A percentile compares a stretch with the other conserved stretches of the same genome.
These are phyloP conservation scores for Himalopsyche kuldschensis DNA, from an alignment of 2,888 invertebrate species.

Conservation along the genomic window DNA sequence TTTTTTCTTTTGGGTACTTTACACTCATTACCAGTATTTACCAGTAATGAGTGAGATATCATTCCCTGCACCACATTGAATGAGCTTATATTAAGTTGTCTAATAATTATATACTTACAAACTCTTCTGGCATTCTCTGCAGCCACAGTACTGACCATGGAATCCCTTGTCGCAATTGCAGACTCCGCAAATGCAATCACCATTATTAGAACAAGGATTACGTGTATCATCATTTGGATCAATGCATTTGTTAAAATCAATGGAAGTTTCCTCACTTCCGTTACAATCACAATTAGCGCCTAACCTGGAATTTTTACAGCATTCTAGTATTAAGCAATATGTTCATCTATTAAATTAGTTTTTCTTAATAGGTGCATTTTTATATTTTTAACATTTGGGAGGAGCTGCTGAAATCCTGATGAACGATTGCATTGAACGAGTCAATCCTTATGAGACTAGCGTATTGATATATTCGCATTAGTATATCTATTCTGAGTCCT, in stretches of 20 bases:
- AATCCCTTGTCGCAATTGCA: slow-evolving; percentile 70
- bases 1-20: too few relatives aligned
- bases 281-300: background rate
- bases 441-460: too few relatives aligned
- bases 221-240: background rate
- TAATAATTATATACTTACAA: slow-evolving; percentile 46
- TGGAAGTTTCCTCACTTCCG: background rate
- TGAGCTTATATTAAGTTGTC: background rate
- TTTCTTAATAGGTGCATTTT: too few relatives aligned
- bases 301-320: background rate
- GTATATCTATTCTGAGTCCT: background rate
- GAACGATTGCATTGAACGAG: too few relatives aligned
- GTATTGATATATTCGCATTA: too few relatives aligned
- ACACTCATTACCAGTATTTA: too few relatives aligned
- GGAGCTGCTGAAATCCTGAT: too few relatives aligned
- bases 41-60: too few relatives aligned
- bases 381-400: too few relatives aligned
- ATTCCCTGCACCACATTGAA: background rate
- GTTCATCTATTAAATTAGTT: too few relatives aligned
- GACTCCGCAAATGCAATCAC: slow-evolving; percentile 76
- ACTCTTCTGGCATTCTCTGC: slow-evolving; percentile 59
- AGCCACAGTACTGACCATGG: slow-evolving; percentile 66
- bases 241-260: background rate
- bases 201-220: slow-evolving; percentile 60
- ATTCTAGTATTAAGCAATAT: too few relatives aligned